A percentile compares a stretch with the other conserved stretches of the same genome.
phyloP scores from a whole-genome alignment of 2,797 vertebrate species.

The Prionace glauca region DNA sequence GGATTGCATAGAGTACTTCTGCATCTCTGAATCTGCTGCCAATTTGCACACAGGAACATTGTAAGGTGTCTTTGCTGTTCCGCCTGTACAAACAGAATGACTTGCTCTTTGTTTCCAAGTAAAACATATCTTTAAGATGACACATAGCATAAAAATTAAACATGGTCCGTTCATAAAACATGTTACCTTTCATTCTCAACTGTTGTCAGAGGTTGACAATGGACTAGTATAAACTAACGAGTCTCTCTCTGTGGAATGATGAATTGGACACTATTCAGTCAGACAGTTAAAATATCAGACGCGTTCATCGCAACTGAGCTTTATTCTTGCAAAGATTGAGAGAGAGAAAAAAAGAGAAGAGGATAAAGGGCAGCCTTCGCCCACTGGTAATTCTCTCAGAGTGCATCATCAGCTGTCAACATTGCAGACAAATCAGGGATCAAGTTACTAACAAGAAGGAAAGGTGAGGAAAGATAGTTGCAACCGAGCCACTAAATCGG shows the following conservation, averaged over 20 bases:
- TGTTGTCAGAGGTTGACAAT: background rate
- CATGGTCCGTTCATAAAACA: slow-evolving; percentile 24
- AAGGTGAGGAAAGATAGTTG: slow-evolving; percentile 35
- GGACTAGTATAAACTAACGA: background rate
- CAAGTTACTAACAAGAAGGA: slow-evolving; percentile 30
- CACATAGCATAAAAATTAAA: background rate
- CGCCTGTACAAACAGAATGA: background rate
- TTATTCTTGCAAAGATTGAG: slow-evolving; percentile 26
- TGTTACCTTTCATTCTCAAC: slow-evolving; percentile 18
- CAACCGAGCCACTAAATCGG: slow-evolving; percentile 24
- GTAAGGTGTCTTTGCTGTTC: background rate
- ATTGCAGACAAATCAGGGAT: slow-evolving; percentile 29
- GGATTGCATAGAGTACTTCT: background rate
- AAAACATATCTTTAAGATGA: background rate
- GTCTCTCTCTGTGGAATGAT: slow-evolving; percentile 17
- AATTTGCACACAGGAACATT: background rate
- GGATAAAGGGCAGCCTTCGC: slow-evolving; percentile 29
- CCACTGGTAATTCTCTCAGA: slow-evolving; percentile 30
- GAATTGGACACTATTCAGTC: slow-evolving; percentile 30
- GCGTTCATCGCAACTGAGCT: slow-evolving; percentile 12
- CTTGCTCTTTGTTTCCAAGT: background rate
- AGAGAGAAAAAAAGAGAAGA: background rate
- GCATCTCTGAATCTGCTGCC: background rate
- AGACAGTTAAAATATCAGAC: slow-evolving; percentile 28
- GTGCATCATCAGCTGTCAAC: slow-evolving; percentile 36